Percentiles rank a stretch among this genome's conserved stretches.
Evolutionary conservation across 2,113 vertebrate genomes (phyloP).

Genomic region (Gymnorhina tibicen): DNA sequence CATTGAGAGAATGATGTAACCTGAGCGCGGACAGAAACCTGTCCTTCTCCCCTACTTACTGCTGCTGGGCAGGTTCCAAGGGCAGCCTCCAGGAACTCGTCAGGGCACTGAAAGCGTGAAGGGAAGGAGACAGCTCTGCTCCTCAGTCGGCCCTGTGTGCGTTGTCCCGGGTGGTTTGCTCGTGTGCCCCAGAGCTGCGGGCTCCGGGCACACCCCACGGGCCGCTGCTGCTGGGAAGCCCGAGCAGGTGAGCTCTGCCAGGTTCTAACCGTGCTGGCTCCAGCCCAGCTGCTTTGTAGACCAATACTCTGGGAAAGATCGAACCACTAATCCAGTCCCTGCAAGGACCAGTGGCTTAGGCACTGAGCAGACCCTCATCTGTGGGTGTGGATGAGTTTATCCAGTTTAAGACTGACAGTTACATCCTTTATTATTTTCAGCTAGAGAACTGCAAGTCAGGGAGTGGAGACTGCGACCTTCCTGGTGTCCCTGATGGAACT

Average conservation of each 20-base stretch:
- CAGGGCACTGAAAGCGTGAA: not conserved
- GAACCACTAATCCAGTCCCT: accelerated
- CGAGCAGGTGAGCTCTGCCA: not conserved
- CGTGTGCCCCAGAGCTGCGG: not conserved
- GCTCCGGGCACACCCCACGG: no score
- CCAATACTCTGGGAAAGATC: not conserved
- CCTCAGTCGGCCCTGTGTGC: not conserved
- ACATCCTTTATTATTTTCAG: not conserved
- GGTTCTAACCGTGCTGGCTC: not conserved
- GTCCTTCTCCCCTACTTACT: not conserved
- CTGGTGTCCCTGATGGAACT: not conserved
- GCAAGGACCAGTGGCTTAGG: not conserved
- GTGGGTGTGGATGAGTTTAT: accelerated
- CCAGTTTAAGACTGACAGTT: not conserved
- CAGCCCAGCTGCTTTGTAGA: not conserved
- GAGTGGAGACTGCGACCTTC: not conserved
- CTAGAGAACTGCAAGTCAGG: not conserved
- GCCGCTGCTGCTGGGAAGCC: not conserved
- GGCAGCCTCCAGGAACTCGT: not conserved
- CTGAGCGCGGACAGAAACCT: not conserved
- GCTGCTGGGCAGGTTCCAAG: not conserved
- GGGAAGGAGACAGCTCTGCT: not conserved
- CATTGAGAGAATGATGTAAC: not conserved
- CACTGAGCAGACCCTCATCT: not conserved
- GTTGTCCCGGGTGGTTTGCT: not conserved